Conservation (phyloP, 2,797 vertebrate genomes). For the Sebastes steindachneri region DNA sequence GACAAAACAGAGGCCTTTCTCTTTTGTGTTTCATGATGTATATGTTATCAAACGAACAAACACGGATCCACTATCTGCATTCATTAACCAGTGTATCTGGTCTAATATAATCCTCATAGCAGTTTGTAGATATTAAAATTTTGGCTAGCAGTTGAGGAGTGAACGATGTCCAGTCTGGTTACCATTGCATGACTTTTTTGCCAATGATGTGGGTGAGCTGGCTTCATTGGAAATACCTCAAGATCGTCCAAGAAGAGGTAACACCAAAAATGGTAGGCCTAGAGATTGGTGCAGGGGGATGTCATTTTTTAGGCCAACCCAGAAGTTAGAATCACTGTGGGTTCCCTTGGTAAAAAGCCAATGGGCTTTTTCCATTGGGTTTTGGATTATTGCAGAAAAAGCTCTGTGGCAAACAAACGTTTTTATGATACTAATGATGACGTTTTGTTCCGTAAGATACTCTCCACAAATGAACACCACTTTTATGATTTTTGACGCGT, state of each 20-base stretch:
- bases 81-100: background rate
- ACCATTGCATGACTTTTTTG: background rate
- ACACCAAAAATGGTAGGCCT: background rate
- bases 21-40: background rate
- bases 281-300: too few species aligned
- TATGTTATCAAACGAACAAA: conserved; percentile 3
- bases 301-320: too few species aligned
- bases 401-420: too few species aligned
- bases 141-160: background rate
- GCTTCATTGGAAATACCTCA: background rate
- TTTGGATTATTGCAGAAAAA: too few species aligned
- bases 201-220: background rate
- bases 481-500: too few species aligned
- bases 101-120: background rate
- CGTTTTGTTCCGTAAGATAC: too few species aligned
- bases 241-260: background rate
- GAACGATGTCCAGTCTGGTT: background rate
- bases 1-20: conserved; percentile 33
- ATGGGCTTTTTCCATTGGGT: too few species aligned
- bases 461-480: too few species aligned
- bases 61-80: background rate
- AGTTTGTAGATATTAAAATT: background rate
- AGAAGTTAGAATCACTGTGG: too few species aligned
- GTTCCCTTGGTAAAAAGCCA: too few species aligned
- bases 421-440: too few species aligned